A percentile compares a stretch with the other conserved stretches of the same genome.
phyloP scores from a whole-genome alignment of 2,113 vertebrate species.

The Solea solea region DNA sequence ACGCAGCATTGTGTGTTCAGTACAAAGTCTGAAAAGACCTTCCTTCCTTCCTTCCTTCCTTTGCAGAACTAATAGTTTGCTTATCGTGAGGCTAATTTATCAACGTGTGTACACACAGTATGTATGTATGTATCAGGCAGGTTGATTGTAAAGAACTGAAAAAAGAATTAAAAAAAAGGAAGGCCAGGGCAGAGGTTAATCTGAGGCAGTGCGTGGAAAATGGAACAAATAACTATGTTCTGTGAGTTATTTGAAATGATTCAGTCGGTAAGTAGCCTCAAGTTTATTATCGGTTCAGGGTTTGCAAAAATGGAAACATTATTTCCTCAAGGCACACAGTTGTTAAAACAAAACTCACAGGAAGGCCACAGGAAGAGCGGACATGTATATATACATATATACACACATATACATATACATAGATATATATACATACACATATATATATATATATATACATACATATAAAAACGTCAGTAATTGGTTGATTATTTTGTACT shows the following conservation, averaged over 20 bases:
- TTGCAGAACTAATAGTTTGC: constrained; percentile 19
- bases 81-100: constrained; percentile 16
- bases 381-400: no score
- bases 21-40: constrained; percentile 12
- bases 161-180: constrained; percentile 12
- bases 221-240: constrained; percentile 31
- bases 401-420: no score
- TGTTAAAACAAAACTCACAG: no score
- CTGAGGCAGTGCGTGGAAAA: constrained; percentile 26
- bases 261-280: constrained; percentile 10
- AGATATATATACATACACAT: no score
- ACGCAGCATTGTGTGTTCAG: background rate
- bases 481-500: no score
- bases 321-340: constrained; percentile 7
- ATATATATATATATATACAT: no score
- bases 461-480: no score
- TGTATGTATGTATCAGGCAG: no score
- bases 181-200: constrained; percentile 52
- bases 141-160: background rate
- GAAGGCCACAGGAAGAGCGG: no score
- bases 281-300: constrained; percentile 38
- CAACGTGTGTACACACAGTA: background rate
- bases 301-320: constrained; percentile 44
- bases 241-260: constrained; percentile 45
- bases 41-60: constrained; percentile 44